Base-by-base conservation (phyloP, 2,888 invertebrate genomes). In the Ommatoiulus sabulosus region DNA sequence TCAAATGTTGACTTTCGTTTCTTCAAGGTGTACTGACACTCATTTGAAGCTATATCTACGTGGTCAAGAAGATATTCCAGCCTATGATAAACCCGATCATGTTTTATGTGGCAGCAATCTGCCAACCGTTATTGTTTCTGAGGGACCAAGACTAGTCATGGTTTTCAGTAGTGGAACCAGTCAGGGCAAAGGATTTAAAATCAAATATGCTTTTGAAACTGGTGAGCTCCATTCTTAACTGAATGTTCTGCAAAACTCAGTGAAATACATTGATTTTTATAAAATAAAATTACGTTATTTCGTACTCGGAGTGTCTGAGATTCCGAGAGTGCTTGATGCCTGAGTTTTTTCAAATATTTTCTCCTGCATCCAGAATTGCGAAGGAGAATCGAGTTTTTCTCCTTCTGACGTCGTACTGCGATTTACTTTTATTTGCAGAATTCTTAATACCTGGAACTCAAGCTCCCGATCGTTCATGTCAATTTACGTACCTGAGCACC, bases 391-490 rank as follows among this genome's bases (percentile, higher is more conserved):
- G 0, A 35, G 35, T 35, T 35, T 35, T 35, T 35, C 2, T 2
- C 35, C 35, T 35, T 35, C 35, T 35, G 35, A 35, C 35, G 35
- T 35, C 35, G 35, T 35, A 35, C 35, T 86, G 44, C 86, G 20
- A 86, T 86, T n/a, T 86, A 86, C 20, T 24, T 12, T 86, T 87
- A 90, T 93, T 94, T 91, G 93, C 95, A 95, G 98, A 98, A 93
- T 98, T 97, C 93, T 96, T 96, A 91, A 97, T 98, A 92, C 97
- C 98, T 88, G 98, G 98, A 87, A 98, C 98, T 0, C 96, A 98
- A 44, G 96, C 98, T 44, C 97, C 97, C 7, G 97, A 97, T 91
- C 97, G 97, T 89, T 96, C 91, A 85, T 99, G 98, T 93, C 96
- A 96, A 90, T 99, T 98, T 93, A 96, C 97, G 15, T 99, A 98